Evolutionary conservation across 2,888 invertebrate genomes (phyloP).

Genomic region (Portevinia maculata): DNA sequence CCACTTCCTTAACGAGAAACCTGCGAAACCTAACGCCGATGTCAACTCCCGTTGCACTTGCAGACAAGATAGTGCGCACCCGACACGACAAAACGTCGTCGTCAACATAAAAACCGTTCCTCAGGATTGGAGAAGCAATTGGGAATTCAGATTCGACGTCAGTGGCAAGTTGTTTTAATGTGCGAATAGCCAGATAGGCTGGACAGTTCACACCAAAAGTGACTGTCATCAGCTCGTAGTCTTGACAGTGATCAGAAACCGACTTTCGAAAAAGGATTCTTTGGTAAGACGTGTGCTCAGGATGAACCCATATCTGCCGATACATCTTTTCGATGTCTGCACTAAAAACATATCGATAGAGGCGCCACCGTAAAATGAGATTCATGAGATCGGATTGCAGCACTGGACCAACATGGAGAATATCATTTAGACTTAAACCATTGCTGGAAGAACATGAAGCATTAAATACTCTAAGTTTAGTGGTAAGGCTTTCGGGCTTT

Average conservation of each 20-base stretch:
- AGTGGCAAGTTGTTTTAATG: not conserved
- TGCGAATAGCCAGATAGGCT: constrained; percentile 4
- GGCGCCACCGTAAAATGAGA: not conserved
- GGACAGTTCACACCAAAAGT: constrained; percentile 22
- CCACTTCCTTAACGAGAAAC: constrained; percentile 39
- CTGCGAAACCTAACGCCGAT: constrained; percentile 12
- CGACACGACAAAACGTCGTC: constrained; percentile 45
- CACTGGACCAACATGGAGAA: not conserved
- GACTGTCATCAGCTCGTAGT: constrained; percentile 26
- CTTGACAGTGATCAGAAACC: not conserved
- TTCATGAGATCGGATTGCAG: not conserved
- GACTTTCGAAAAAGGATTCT: not conserved
- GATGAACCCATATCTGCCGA: constrained; percentile 4
- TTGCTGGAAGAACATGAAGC: no score
- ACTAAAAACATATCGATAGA: not conserved
- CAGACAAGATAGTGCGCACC: constrained; percentile 39
- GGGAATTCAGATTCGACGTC: constrained; percentile 8
- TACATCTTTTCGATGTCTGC: no score
- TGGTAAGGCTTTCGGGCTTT: no score
- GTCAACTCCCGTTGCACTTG: constrained; percentile 36
- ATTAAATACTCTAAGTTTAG: no score
- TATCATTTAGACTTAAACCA: no score
- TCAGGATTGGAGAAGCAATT: constrained; percentile 28
- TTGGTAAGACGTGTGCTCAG: not conserved
- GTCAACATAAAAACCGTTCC: constrained; percentile 49